Percentiles rank a stretch among this genome's conserved stretches.
Evolutionary conservation across 2,888 invertebrate species (phyloP).

Genomic region (Temnothorax rugatulus): DNA sequence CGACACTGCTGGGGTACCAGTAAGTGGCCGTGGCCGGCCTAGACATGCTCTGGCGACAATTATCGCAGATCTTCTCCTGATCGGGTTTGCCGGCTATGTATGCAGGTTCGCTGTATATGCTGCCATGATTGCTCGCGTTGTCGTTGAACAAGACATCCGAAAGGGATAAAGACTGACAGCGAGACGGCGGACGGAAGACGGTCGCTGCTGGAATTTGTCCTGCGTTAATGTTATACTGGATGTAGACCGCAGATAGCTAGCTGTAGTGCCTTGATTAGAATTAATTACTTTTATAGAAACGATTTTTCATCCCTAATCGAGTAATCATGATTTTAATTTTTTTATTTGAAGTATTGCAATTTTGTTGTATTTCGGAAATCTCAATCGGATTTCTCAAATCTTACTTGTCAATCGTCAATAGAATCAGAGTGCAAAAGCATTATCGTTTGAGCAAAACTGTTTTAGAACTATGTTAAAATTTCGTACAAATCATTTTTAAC

Average conservation of each 20-base stretch:
- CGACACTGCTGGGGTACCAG: constrained; percentile 88
- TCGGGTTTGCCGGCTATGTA: constrained; percentile 88
- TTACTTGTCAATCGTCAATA: constrained; percentile 5
- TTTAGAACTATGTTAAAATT: background rate
- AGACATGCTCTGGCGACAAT: constrained; percentile 91
- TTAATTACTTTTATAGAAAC: background rate
- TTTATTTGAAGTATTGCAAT: background rate
- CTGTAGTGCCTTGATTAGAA: constrained; percentile 29
- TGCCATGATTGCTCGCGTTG: constrained; percentile 91
- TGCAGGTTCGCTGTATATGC: constrained; percentile 95
- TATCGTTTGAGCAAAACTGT: background rate
- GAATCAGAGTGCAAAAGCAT: background rate
- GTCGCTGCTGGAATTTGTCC: constrained; percentile 83
- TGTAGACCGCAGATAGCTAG: constrained; percentile 57
- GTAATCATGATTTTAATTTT: background rate
- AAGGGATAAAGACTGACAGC: constrained; percentile 91
- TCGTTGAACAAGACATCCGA: constrained; percentile 91
- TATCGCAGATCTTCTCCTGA: constrained; percentile 92
- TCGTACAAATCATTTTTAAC: background rate
- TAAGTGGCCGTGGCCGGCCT: constrained; percentile 90
- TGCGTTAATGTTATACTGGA: constrained; percentile 75
- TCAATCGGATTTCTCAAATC: background rate
- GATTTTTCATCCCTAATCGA: background rate
- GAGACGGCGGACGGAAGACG: constrained; percentile 87
- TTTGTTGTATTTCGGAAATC: background rate